Base-by-base conservation (phyloP, 2,888 invertebrate species). In the Noctua fimbriata region DNA sequence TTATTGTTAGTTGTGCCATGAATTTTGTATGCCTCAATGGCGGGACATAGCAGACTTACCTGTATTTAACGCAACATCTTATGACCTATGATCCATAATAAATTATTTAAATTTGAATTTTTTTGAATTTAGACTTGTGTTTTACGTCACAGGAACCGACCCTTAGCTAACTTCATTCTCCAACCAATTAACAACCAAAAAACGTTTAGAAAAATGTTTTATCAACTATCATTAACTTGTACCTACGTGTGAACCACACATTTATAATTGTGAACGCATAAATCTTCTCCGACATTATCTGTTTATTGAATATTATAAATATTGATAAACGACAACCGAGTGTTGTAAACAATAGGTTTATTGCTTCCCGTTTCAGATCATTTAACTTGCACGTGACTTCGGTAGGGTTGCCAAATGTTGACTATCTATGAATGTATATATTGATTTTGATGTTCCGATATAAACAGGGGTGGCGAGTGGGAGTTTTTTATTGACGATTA, bases 321-420 rank as follows among this genome's bases (percentile, higher is more conserved):
- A 95, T 94, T 95, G 95, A 95, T 95, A 94, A 94, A 94, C 91
- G 94, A 93, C 93, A 93, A 92, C 92, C 92, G 93, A 95, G 93
- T 92, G 91, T 92, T 94, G 94, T 94, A 94, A 94, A 94, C 94
- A 94, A 94, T 94, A 94, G 93, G 91, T 95, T 95, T 95, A 96
- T 95, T 94, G 94, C 95, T 95, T 96, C 95, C 95, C 93, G 95
- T 95, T 93, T 91, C 93, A 91, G 93, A 92, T 94, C 95, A 96
- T 96, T 96, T 94, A 94, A 93, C 94, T 90, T 92, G 94, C 96
- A 95, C 96, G 95, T 96, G 96, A 93, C 88, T 90, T 86, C 88
- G 92, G 92, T 93, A 93, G 95, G 95, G 94, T 93, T 94, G 94
- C 92, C 90, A 91, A 92, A 94, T 94, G 93, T 93, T 93, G 93